A percentile compares a stretch with the other conserved stretches of the same genome.
Conservation (phyloP, 1,140 invertebrate species). For the Holcopasites calliopsidis region DNA sequence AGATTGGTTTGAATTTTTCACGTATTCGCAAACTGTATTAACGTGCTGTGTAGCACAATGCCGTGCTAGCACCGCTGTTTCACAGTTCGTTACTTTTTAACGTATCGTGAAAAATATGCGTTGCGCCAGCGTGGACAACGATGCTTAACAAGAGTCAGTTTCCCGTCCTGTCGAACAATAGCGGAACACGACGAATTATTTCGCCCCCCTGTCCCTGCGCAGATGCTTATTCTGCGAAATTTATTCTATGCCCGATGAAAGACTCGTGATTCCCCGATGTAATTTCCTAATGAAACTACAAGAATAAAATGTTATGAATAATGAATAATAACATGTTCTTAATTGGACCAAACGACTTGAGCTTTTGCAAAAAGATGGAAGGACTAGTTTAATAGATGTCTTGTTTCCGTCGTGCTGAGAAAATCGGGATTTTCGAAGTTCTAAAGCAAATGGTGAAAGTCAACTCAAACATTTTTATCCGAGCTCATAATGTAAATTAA, state of each 20-base stretch:
- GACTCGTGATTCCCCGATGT: background rate
- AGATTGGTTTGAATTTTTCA: constrained; percentile 24
- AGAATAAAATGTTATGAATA: no score
- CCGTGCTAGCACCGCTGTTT: constrained; percentile 10
- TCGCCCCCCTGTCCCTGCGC: background rate
- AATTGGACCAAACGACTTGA: no score
- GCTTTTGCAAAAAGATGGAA: no score
- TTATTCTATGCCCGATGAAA: background rate
- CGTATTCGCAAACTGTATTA: constrained; percentile 18
- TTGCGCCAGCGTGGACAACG: constrained; percentile 2
- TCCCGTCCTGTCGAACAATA: constrained; percentile 2
- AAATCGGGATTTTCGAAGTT: no score
- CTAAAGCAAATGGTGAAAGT: no score
- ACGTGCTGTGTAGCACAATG: constrained; percentile 28
- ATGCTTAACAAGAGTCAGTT: constrained; percentile 11
- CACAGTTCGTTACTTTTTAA: constrained; percentile 40
- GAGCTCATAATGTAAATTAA: no score
- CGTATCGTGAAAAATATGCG: constrained; percentile 30
- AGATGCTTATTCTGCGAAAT: background rate
- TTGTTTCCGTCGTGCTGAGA: no score
- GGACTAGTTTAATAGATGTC: no score
- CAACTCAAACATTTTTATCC: no score
- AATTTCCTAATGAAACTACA: no score
- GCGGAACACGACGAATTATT: background rate
- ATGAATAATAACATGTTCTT: no score